Evolutionary conservation across 2,888 invertebrate species (phyloP).

Genomic region (Drosophila trichaetosa): DNA sequence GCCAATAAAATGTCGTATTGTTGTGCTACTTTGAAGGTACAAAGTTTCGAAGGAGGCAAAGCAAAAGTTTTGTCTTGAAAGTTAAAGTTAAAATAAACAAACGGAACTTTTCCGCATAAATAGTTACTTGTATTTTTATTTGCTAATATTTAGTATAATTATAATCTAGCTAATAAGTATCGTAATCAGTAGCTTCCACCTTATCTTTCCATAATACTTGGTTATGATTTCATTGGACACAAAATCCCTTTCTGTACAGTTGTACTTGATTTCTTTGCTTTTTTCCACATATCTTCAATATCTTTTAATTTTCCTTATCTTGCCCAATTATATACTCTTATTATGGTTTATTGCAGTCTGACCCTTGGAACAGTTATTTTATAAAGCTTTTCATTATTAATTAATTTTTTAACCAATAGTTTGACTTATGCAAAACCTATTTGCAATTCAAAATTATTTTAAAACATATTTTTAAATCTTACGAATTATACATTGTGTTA

Average conservation of each 20-base stretch:
- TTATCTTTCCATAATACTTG: slow-evolving; percentile 42
- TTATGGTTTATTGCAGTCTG: neutral
- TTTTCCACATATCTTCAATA: neutral
- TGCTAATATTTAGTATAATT: slow-evolving; percentile 28
- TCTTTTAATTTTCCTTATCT: neutral
- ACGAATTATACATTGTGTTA: neutral
- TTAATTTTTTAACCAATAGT: neutral
- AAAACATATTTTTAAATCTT: neutral
- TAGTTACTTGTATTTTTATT: slow-evolving; percentile 23
- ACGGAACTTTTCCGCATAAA: slow-evolving; percentile 6
- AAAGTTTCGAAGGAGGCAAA: slow-evolving; percentile 14
- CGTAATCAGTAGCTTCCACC: neutral
- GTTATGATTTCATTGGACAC: slow-evolving; percentile 4
- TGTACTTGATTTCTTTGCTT: neutral
- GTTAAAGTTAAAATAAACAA: slow-evolving; percentile 30
- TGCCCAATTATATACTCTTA: neutral
- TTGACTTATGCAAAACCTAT: neutral
- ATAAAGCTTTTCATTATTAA: neutral
- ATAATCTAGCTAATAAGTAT: slow-evolving; percentile 10
- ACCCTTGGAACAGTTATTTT: neutral
- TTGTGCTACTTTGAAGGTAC: slow-evolving; percentile 41
- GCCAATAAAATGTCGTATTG: slow-evolving; percentile 39
- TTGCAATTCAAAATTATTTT: neutral
- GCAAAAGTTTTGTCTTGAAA: slow-evolving; percentile 40
- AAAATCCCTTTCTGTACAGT: neutral